A percentile compares a stretch with the other conserved stretches of the same genome.
phyloP scores from a whole-genome alignment of 1,140 invertebrate species.

The Steinernema feltiae region DNA sequence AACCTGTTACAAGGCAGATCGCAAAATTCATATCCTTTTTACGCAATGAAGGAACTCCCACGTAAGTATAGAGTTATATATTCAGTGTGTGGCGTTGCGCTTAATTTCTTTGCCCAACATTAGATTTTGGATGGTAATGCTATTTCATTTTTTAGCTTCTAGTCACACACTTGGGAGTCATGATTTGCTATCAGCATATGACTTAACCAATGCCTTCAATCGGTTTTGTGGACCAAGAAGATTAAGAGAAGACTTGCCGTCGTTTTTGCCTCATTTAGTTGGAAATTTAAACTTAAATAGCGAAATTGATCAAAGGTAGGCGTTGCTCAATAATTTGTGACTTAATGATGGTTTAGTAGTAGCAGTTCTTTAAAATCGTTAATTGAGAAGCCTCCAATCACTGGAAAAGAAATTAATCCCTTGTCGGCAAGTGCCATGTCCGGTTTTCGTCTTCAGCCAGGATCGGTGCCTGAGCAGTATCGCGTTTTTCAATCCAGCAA shows the following conservation, averaged over 20 bases:
- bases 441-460: slow-evolving; percentile 89
- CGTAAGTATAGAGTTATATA: too few relatives aligned
- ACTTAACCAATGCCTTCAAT: slow-evolving; percentile 43
- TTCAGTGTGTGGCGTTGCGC: too few relatives aligned
- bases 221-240: slow-evolving; percentile 52
- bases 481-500: slow-evolving; percentile 65
- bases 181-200: slow-evolving; percentile 44
- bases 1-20: slow-evolving; percentile 2
- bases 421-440: slow-evolving; percentile 79
- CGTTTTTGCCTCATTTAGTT: slow-evolving; percentile 47
- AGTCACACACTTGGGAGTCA: slow-evolving; percentile 45
- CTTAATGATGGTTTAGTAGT: slow-evolving; percentile 22
- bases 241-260: slow-evolving; percentile 43
- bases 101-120: not conserved
- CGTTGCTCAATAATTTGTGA: slow-evolving; percentile 21
- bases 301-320: slow-evolving; percentile 21
- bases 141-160: slow-evolving; percentile 40
- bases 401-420: slow-evolving; percentile 83
- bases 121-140: not conserved
- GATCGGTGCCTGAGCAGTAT: slow-evolving; percentile 67
- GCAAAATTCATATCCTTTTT: not conserved
- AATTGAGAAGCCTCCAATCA: slow-evolving; percentile 93
- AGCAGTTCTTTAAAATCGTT: slow-evolving; percentile 70
- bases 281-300: slow-evolving; percentile 44
- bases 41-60: slow-evolving; percentile 2